A percentile compares a stretch with the other conserved stretches of the same genome.
Evolutionary conservation across 2,888 invertebrate species (phyloP).

Genomic region (Loripinus fragilis): DNA sequence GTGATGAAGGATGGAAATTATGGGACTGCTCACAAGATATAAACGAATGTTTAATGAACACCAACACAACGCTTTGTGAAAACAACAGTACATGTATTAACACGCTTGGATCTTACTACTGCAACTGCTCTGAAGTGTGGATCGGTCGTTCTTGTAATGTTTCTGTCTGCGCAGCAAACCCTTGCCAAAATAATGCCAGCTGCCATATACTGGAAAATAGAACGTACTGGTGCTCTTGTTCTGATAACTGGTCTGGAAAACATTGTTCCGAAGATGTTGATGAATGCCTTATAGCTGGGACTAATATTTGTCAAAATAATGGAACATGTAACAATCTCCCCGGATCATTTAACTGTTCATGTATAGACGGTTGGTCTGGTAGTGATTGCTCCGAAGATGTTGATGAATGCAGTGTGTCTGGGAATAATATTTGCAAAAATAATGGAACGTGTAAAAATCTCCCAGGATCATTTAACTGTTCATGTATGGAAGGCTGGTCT

Average conservation of each 20-base stretch:
- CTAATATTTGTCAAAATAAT: conserved; percentile 35
- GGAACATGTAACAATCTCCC: conserved; percentile 44
- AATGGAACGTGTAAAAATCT: no score
- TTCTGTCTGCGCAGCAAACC: conserved; percentile 43
- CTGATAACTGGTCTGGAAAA: conserved; percentile 30
- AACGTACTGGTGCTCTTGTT: conserved; percentile 40
- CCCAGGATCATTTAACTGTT: no score
- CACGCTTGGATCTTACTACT: conserved; percentile 70
- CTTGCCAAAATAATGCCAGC: conserved; percentile 45
- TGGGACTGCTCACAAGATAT: conserved; percentile 44
- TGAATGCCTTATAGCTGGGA: conserved; percentile 39
- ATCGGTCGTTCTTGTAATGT: conserved; percentile 86
- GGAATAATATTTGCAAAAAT: no score
- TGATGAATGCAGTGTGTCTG: no score
- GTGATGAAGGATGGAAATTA: no score
- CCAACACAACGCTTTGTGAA: conserved; percentile 87
- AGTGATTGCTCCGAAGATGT: conserved; percentile 26
- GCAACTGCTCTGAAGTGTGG: conserved; percentile 66
- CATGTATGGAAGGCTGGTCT: no score
- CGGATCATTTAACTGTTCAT: conserved; percentile 43
- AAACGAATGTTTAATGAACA: conserved; percentile 90
- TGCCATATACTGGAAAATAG: conserved; percentile 14
- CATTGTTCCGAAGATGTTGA: conserved; percentile 42
- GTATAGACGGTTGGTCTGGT: conserved; percentile 51
- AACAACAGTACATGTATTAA: conserved; percentile 96